A percentile compares a stretch with the other conserved stretches of the same genome.
Evolutionary conservation across 2,113 vertebrate genomes (phyloP).

Genomic region (Zootoca vivipara): DNA sequence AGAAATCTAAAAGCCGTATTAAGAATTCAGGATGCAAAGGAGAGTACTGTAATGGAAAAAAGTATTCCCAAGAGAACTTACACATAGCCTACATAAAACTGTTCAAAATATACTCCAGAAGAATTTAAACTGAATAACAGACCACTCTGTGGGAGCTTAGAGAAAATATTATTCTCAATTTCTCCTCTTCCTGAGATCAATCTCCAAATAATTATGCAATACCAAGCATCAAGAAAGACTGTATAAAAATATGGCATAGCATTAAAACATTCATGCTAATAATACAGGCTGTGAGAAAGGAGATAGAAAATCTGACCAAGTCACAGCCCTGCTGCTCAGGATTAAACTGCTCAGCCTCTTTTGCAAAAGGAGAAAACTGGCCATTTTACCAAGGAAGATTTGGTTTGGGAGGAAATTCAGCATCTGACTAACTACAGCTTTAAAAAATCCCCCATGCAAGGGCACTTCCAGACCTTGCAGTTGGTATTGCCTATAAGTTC

Average conservation of each 20-base stretch:
- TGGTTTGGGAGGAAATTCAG: neutral
- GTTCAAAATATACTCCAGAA: neutral
- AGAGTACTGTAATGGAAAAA: constrained; percentile 19
- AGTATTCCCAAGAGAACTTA: neutral
- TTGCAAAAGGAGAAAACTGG: neutral
- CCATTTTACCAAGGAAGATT: constrained; percentile 4
- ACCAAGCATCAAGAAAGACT: neutral
- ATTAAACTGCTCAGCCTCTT: neutral
- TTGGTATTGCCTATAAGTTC: neutral
- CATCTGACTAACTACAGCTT: neutral
- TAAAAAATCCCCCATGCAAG: neutral
- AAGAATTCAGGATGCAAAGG: neutral
- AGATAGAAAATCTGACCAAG: neutral
- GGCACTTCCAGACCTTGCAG: neutral
- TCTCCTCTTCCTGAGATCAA: neutral
- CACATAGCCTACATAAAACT: neutral
- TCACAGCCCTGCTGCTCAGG: neutral
- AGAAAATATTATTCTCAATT: neutral
- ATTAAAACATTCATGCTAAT: constrained; percentile 1
- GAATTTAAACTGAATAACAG: neutral
- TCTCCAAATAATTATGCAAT: constrained; percentile 15
- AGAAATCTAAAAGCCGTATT: neutral
- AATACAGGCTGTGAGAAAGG: neutral
- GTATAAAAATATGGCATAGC: constrained; percentile 5
- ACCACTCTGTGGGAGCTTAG: neutral